Conservation (phyloP, 2,797 vertebrate species). For the Monodelphis domestica region DNA sequence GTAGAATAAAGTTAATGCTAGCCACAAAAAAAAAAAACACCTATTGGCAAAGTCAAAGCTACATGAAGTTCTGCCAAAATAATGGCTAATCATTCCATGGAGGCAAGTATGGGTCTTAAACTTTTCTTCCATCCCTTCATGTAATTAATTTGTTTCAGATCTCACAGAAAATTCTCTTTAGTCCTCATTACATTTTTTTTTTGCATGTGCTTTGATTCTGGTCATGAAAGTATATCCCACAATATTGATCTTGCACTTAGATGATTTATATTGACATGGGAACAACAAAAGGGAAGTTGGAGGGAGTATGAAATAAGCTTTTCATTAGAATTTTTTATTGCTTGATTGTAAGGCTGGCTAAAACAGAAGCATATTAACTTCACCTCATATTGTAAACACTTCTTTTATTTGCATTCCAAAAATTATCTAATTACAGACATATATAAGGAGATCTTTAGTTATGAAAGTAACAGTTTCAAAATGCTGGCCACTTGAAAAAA, state of each 20-base stretch:
- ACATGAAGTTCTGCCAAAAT: slow-evolving; percentile 83
- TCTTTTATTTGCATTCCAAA: slow-evolving; percentile 27
- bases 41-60: slow-evolving; percentile 76
- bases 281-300: background rate
- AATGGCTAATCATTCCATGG: slow-evolving; percentile 76
- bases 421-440: slow-evolving; percentile 33
- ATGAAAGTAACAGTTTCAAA: slow-evolving; percentile 27
- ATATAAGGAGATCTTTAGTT: background rate
- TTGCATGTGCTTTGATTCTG: background rate
- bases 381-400: background rate
- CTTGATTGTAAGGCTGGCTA: background rate
- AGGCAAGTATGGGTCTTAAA: slow-evolving; percentile 61
- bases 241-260: background rate
- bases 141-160: slow-evolving; percentile 28
- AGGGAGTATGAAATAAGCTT: background rate
- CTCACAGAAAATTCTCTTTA: slow-evolving; percentile 11
- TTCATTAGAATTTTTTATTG: slow-evolving; percentile 7
- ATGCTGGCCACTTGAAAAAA: slow-evolving; percentile 32
- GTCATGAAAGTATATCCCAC: background rate
- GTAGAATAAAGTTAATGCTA: slow-evolving; percentile 72
- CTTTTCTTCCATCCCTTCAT: slow-evolving; percentile 52
- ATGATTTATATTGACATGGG: slow-evolving; percentile 17
- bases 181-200: background rate
- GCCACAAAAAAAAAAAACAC: slow-evolving; percentile 61
- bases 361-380: background rate